Base-by-base conservation (phyloP, 2,797 vertebrate species). In the Clarias pachynema region DNA sequence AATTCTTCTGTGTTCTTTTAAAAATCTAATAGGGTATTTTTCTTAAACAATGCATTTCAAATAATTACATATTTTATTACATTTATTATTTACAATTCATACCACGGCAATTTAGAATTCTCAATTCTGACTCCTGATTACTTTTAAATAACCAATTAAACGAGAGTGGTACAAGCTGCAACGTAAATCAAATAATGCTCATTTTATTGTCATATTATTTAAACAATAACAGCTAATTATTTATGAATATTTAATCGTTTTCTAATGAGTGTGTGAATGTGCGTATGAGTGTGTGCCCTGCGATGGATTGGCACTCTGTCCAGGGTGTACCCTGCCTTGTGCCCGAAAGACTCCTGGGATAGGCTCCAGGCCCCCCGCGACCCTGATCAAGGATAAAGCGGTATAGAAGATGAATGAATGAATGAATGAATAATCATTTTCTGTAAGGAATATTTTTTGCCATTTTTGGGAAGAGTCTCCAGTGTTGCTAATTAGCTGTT, bases 61-160 rank as follows among this genome's bases (percentile, higher is more conserved):
- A 73, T 73, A 49, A 20, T 40, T 37, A 69, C 2, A 68, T 34
- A 69, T 69, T 68, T 70, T 70, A 29, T 56, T 74, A 18, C 14
- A 29, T 31, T 57, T 18, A 60, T 78, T 59, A 78, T 78, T 75
- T 75, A 75, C 49, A 75, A 75, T 56, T 74, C 56, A 75, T 75
- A 18, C 3, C 49, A 75, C n/a, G 29, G 26, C 49, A 56, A 8
- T 56, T n/a, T 29, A 75, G n/a, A 75, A 75, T 53, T 73, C 40
- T 26, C 5, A 0, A 73, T 49, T 73, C 70, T 53, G 40, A 49
- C 14, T 40, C 9, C 14, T 24, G 22, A 72, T 73, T 49, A 16
- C n/a, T 16, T 73, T 53, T 73, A 5, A 26, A 26, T 73, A 73
- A 73, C 70, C 24, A 49, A 49, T 49, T 49, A 12, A 49, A 49